These are phyloP conservation scores for Glossophaga mutica DNA, from an alignment of 2,797 vertebrate species.

Conservation along the genomic window DNA sequence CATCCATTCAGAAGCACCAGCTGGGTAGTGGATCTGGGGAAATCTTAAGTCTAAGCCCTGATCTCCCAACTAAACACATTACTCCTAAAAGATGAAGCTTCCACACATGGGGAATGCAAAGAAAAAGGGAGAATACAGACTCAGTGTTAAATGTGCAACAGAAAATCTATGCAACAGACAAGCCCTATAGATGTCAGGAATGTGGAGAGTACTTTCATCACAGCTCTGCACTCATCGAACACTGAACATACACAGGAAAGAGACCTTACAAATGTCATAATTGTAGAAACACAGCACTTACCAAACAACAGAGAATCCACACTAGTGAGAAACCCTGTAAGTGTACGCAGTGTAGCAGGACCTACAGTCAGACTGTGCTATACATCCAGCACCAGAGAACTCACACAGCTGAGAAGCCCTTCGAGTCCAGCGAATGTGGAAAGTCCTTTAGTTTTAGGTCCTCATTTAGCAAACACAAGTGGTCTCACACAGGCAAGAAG, in stretches of 20 bases:
- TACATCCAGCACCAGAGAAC: background rate
- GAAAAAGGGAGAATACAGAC: background rate
- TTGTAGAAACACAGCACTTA: background rate
- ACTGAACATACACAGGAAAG: background rate
- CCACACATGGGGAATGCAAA: background rate
- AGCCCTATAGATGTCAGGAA: background rate
- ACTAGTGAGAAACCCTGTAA: constrained; percentile 27
- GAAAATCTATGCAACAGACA: background rate
- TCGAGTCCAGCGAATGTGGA: background rate
- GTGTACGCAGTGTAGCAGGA: background rate
- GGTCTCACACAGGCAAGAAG: background rate
- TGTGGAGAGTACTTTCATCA: constrained; percentile 23
- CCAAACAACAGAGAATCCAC: constrained; percentile 17
- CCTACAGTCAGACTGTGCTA: background rate
- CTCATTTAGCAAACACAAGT: too few relatives aligned
- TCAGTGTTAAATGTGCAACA: background rate
- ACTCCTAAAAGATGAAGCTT: background rate
- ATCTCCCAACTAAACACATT: background rate
- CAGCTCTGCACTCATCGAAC: background rate
- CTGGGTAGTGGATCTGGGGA: background rate
- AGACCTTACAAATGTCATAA: background rate
- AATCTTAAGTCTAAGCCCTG: background rate
- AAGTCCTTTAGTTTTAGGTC: background rate
- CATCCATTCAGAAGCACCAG: background rate
- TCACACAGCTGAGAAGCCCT: background rate